phyloP scores from a whole-genome alignment of 2,113 vertebrate species.

The Phrynosoma platyrhinos region DNA sequence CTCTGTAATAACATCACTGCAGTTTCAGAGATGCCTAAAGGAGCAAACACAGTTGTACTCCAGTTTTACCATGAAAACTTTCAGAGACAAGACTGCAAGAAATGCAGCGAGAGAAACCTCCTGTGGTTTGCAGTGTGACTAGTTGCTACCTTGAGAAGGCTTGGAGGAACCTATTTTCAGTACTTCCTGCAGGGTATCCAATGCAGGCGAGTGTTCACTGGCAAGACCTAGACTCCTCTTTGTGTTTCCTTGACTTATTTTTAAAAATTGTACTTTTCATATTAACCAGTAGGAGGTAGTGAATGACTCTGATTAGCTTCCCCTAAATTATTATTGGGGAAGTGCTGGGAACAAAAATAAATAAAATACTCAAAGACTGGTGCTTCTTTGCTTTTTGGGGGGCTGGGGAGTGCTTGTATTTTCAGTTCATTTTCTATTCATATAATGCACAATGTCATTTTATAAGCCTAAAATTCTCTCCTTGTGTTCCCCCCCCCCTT shows the following conservation, averaged over 20 bases:
- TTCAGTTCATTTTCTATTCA: background rate
- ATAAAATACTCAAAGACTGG: no score
- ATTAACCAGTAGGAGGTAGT: no score
- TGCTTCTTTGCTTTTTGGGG: background rate
- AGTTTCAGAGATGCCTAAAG: no score
- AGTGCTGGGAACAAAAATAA: background rate
- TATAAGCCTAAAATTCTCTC: background rate
- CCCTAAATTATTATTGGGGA: no score
- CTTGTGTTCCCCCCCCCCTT: no score
- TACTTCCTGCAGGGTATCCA: no score
- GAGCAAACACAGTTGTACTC: no score
- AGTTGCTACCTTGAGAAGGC: no score
- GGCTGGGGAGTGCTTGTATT: background rate
- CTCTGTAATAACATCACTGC: background rate
- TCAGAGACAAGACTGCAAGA: no score
- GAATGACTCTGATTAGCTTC: no score
- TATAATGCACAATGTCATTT: background rate
- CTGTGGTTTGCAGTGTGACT: background rate
- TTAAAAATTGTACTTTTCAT: background rate
- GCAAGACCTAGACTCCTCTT: background rate
- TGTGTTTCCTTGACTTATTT: background rate
- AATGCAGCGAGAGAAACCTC: no score
- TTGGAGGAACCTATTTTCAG: background rate
- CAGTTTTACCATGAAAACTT: no score
- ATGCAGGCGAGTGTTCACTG: background rate